These are phyloP conservation scores for Thunnus thynnus DNA, from an alignment of 2,113 vertebrate species.

Conservation along the genomic window DNA sequence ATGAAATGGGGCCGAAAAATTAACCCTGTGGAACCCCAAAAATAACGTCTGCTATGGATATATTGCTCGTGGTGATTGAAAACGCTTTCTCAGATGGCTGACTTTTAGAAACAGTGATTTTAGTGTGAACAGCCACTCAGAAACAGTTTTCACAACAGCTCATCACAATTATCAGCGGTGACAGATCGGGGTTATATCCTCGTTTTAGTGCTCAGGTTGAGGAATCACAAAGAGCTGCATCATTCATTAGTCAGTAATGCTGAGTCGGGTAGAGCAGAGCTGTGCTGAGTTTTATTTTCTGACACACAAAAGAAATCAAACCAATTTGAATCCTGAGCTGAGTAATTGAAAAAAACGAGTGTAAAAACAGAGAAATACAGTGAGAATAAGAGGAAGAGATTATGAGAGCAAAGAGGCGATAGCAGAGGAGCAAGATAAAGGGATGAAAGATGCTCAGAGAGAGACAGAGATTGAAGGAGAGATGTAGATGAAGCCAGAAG, in stretches of 20 bases:
- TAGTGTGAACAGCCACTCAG: not conserved
- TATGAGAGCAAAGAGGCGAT: constrained; percentile 13
- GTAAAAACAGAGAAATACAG: constrained; percentile 4
- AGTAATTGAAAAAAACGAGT: not conserved
- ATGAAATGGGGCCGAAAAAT: constrained; percentile 51
- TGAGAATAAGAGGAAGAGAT: not conserved
- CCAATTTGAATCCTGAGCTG: not conserved
- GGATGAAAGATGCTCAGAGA: constrained; percentile 37
- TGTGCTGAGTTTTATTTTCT: constrained; percentile 18
- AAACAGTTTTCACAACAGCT: constrained; percentile 9
- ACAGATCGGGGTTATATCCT: constrained; percentile 37
- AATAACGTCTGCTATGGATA: constrained; percentile 24
- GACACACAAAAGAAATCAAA: not conserved
- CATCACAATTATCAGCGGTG: constrained; percentile 39
- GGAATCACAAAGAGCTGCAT: constrained; percentile 38
- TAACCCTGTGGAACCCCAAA: constrained; percentile 50
- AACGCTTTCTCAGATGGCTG: not conserved
- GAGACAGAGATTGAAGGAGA: constrained; percentile 56
- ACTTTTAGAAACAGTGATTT: constrained; percentile 21
- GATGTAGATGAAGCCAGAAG: constrained; percentile 75
- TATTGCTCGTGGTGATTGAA: constrained; percentile 3
- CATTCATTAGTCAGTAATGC: constrained; percentile 31
- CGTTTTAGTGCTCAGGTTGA: constrained; percentile 30
- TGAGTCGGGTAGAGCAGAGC: constrained; percentile 25
- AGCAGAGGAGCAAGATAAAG: constrained; percentile 29